Base-by-base conservation (phyloP, 1,140 invertebrate species). In the Calephelis virginiensis region DNA sequence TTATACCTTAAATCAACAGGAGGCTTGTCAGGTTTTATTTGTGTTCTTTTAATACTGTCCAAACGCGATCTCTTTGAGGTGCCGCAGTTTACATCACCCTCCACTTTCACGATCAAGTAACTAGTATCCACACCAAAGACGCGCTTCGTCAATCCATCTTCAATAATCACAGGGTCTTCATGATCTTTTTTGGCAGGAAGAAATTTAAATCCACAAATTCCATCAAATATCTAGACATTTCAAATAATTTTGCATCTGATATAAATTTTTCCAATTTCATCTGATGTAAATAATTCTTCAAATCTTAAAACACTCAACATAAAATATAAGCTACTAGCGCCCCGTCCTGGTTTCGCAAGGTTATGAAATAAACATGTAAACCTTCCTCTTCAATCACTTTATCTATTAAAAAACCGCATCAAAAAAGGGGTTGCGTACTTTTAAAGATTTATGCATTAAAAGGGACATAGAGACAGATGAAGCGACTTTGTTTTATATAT, bases 1-100 rank as follows among this genome's bases (percentile, higher is more conserved):
- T 17, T 53, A n/a, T 70, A 88, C 86, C 86, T 84, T 56, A 89
- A 78, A 73, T 89, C 84, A 5, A 89, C 82, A 8, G 80, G 71
- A 12, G 75, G 82, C 59, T 86, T 89, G 8, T 70, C 74, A 2
- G 74, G 75, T 50, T 82, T 84, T 10, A 77, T 70, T 48, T 78
- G 80, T 0, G 76, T 70, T 60, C 68, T 80, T 50, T 75, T 81
- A 14, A 76, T 75, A 9, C 78, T 76, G 12, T 81, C 77, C 3
- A 82, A 49, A n/a, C 77, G 64, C 0, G 76, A 76, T 61, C 71
- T 73, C 12, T 85, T 87, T 5, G 72, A 49, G 6, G 66, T 64
- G 11, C 72, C 67, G 1, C 53, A 61, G n/a, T 80, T 77, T 8
- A 72, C 49, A 62, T 77, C 73, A 7, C 75, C 80, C 60, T 83